Base-by-base conservation (phyloP, 1,140 invertebrate genomes). In the Papilio machaon region DNA sequence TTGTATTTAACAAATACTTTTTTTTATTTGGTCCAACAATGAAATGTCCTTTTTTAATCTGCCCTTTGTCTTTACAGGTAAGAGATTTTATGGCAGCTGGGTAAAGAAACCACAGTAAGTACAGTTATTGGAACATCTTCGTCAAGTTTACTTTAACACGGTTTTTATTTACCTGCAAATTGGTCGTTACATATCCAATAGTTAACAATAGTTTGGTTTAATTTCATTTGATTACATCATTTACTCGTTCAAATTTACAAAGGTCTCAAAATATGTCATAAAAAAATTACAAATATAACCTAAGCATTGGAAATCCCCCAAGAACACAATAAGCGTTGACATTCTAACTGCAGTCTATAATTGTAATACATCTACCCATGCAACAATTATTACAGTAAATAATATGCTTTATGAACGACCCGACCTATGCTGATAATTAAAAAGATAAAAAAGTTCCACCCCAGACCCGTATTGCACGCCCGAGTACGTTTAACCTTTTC, bases 61-160 rank as follows among this genome's bases (percentile, higher is more conserved):
- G 60, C 67, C 38, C 64, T 47, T 79, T 79, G 77, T 79, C 77
- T 79, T 79, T 79, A 64, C 77, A 79, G 77, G 77, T 79, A 79
- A 79, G 77, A 79, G 35, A 38, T 52, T 79, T 79, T 78, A 23
- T 23, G n/a, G n/a, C 77, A 79, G 77, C 77, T 67, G 77, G 7
- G 77, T 79, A 67, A 79, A 79, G 77, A 58, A 64, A 78, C 17
- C n/a, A 17, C 64, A 67, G 77, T 79, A 67, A 79, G 77, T 79
- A 79, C 54, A 79, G 77, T 67, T 67, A 79, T 38, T 35, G 30
- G 52, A 15, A 54, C 49, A 78, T 38, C 75, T 67, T 17, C 5
- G 38, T 64, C 43, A 23, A 58, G 38, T 79, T 77, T 67, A n/a
- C n/a, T 38, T 58, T 17, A 47, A 19, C 77, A 77, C 23, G 47